Evolutionary conservation across 1,140 invertebrate species (phyloP), one percentile per base, ranked within the genome.

Genomic region (Euborellia annulipes): DNA sequence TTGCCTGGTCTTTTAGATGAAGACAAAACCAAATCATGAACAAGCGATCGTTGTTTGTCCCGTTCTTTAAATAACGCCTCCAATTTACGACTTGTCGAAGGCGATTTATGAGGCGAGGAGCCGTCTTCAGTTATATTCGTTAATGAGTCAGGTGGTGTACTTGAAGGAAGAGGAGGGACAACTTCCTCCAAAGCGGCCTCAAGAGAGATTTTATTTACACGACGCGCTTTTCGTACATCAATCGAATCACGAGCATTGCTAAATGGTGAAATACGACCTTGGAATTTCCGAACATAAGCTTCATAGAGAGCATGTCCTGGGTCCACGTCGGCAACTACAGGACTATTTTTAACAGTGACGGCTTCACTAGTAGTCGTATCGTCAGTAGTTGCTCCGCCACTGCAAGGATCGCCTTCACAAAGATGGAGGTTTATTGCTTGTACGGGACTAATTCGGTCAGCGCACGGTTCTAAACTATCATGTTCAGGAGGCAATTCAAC

Each of bases 21-120:
- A 27, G 23, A 27, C 74, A 85, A 79, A 20, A 86, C 71, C 57
- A 86, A 66, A 58, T 84, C 79, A 54, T 83, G 78, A 48, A 82
- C 76, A 2, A 82, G 58, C 58, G 73, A 74, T 54, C 78, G 79
- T 54, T 81, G 76, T 58, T 79, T 77, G 3, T 67, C 70, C 37
- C 78, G 67, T 55, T 81, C 75, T 55, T 71, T 70, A 7, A 69
- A 73, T 9, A 79, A 67, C 61, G 78, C 75, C 55, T 79, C 73
- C 30, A 81, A 60, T 55, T 73, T 73, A 27, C 68, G 59, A 1
- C 64, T 66, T 3, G 70, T 74, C 0, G 62, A 58, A 0, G 69
- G 68, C 3, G 64, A 66, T 47, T 68, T 27, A 6, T 6, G 4
- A 6, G 23, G 23, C 4, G 23, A 27, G 11, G 23, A 27, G 11